A percentile compares a stretch with the other conserved stretches of the same genome.
Evolutionary conservation across 1,140 invertebrate species (phyloP).

Genomic region (Hylyphantes graminicola): DNA sequence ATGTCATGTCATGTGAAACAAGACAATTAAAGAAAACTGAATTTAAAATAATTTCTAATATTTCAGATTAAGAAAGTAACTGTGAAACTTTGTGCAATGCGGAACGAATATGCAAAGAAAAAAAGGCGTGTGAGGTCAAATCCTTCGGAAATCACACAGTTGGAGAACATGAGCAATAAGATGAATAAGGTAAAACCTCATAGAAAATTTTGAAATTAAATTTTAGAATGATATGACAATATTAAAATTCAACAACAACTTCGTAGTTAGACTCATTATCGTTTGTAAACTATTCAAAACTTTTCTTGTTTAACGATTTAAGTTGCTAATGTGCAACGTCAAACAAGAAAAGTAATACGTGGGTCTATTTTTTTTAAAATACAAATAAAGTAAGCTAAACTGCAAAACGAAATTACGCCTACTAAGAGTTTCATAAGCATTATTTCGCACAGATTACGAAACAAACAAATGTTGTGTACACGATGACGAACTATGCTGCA

Average conservation of each 20-base stretch:
- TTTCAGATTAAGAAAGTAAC: not conserved
- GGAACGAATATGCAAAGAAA: conserved; percentile 36
- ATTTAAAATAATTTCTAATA: not conserved
- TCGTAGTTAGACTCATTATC: not conserved
- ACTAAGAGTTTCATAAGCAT: too few species aligned
- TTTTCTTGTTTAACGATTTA: too few species aligned
- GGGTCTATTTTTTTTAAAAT: too few species aligned
- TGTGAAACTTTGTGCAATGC: conserved; percentile 22
- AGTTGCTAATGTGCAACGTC: too few species aligned
- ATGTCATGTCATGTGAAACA: not conserved
- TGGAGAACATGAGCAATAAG: conserved; percentile 27
- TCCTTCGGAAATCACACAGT: conserved; percentile 3
- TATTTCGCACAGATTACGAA: too few species aligned
- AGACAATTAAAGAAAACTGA: too few species aligned
- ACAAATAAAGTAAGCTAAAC: too few species aligned
- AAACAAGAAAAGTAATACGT: too few species aligned
- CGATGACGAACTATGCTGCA: too few species aligned
- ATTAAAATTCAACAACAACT: not conserved
- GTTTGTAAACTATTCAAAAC: not conserved
- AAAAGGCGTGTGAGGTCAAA: not conserved
- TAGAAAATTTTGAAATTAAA: not conserved
- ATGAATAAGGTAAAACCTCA: conserved; percentile 16
- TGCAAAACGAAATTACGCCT: too few species aligned
- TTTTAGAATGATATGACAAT: not conserved
- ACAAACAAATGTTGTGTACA: too few species aligned